Conservation (phyloP, 1,140 invertebrate genomes). For the Zeugodacus cucurbitae region DNA sequence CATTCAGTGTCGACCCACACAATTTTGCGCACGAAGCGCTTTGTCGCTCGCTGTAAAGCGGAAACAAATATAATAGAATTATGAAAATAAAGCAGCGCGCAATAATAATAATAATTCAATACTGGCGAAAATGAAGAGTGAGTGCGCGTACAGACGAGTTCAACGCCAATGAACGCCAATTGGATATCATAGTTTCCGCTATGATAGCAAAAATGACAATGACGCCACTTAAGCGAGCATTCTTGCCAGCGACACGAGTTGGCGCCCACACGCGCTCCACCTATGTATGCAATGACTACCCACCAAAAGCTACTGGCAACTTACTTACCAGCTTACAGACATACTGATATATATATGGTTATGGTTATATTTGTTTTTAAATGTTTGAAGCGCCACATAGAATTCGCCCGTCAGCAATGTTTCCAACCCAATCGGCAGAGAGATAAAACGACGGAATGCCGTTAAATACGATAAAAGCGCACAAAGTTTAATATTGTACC, state of each 20-base stretch:
- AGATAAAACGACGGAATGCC: background rate
- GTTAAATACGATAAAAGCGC: background rate
- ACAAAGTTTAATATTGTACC: background rate
- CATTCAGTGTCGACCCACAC: background rate
- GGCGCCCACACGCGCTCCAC: background rate
- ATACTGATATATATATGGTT: background rate
- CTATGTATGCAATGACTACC: background rate
- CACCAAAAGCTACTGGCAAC: background rate
- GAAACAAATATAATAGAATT: background rate
- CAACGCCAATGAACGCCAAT: background rate
- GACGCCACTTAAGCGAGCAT: background rate
- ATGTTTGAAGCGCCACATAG: background rate
- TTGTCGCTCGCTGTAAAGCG: background rate
- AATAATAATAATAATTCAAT: background rate
- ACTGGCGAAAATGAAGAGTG: background rate
- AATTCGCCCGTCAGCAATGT: background rate
- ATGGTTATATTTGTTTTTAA: background rate
- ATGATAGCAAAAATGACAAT: slow-evolving; percentile 9
- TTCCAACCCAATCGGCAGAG: background rate
- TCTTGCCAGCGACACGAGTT: background rate
- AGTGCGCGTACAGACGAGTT: background rate
- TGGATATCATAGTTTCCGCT: background rate
- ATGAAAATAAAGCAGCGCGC: background rate
- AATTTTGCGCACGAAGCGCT: background rate
- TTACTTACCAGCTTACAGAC: background rate